Evolutionary conservation across 2,888 invertebrate species (phyloP).

Genomic region (Danaus chrysippus): DNA sequence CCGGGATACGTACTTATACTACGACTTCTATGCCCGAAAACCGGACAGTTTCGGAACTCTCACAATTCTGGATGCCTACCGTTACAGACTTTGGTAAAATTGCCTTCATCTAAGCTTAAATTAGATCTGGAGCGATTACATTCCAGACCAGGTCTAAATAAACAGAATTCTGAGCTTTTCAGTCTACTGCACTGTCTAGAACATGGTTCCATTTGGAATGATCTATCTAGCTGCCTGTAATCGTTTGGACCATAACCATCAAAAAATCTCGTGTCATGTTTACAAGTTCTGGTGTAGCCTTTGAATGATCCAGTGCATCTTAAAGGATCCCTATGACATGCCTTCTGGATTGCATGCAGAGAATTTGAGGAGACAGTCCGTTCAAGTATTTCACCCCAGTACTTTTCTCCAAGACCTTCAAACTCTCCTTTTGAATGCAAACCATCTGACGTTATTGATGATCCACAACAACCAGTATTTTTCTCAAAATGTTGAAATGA

Average conservation of each 20-base stretch:
- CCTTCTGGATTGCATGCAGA: slow-evolving; percentile 83
- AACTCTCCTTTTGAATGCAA: slow-evolving; percentile 78
- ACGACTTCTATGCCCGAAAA: slow-evolving; percentile 77
- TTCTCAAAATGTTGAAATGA: slow-evolving; percentile 67
- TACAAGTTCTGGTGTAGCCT: slow-evolving; percentile 65
- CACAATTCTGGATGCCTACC: slow-evolving; percentile 76
- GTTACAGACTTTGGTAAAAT: slow-evolving; percentile 71
- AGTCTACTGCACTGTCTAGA: slow-evolving; percentile 65
- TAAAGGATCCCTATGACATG: slow-evolving; percentile 66
- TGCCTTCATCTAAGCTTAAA: slow-evolving; percentile 71
- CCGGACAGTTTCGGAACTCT: slow-evolving; percentile 75
- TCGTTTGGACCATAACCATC: slow-evolving; percentile 67
- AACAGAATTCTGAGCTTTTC: slow-evolving; percentile 71
- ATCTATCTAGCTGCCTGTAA: slow-evolving; percentile 66
- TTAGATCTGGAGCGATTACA: slow-evolving; percentile 72
- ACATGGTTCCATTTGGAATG: slow-evolving; percentile 73
- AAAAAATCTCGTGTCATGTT: slow-evolving; percentile 68
- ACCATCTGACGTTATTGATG: slow-evolving; percentile 70
- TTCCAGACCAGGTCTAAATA: slow-evolving; percentile 69
- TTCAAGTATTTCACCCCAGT: slow-evolving; percentile 88
- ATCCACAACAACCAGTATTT: slow-evolving; percentile 70
- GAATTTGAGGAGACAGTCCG: slow-evolving; percentile 87
- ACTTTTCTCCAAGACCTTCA: slow-evolving; percentile 84
- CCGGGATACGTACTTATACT: slow-evolving; percentile 72
- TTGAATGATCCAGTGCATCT: slow-evolving; percentile 72